Conservation (phyloP, 2,113 vertebrate species). For the Lamprologus tigripictilis region DNA sequence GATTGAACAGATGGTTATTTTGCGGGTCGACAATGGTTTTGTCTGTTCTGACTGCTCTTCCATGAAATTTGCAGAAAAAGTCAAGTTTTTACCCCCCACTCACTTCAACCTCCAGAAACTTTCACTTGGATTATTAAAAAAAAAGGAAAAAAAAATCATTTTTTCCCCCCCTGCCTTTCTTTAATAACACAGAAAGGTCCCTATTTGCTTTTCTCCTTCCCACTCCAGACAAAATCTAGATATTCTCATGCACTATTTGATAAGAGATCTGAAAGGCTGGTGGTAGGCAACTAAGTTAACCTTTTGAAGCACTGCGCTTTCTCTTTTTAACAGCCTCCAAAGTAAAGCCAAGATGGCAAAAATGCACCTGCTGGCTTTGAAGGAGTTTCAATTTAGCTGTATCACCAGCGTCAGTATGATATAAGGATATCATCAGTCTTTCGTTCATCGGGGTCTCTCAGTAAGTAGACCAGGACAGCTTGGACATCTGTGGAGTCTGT, state of each 20-base stretch:
- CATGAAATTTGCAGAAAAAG: slow-evolving; percentile 26
- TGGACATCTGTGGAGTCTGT: neutral
- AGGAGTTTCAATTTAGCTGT: neutral
- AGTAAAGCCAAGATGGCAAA: neutral
- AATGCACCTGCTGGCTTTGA: neutral
- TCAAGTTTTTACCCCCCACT: neutral
- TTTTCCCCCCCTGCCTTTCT: neutral
- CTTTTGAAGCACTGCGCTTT: neutral
- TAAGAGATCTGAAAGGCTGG: neutral
- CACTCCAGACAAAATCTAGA: slow-evolving; percentile 10
- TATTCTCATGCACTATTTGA: slow-evolving; percentile 14
- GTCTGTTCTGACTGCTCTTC: slow-evolving; percentile 35
- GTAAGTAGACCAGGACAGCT: neutral
- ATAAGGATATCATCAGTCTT: neutral
- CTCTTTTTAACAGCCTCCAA: neutral
- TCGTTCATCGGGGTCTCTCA: neutral
- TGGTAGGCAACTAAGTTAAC: neutral
- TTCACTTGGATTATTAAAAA: neutral
- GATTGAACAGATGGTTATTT: slow-evolving; percentile 48
- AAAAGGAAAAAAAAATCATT: neutral
- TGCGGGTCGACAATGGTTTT: slow-evolving; percentile 31
- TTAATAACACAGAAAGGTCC: neutral
- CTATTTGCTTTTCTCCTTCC: neutral
- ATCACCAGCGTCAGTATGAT: neutral
- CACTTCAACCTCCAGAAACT: slow-evolving; percentile 16